phyloP scores from a whole-genome alignment of 2,113 vertebrate genomes.

The Pardalotus punctatus region DNA sequence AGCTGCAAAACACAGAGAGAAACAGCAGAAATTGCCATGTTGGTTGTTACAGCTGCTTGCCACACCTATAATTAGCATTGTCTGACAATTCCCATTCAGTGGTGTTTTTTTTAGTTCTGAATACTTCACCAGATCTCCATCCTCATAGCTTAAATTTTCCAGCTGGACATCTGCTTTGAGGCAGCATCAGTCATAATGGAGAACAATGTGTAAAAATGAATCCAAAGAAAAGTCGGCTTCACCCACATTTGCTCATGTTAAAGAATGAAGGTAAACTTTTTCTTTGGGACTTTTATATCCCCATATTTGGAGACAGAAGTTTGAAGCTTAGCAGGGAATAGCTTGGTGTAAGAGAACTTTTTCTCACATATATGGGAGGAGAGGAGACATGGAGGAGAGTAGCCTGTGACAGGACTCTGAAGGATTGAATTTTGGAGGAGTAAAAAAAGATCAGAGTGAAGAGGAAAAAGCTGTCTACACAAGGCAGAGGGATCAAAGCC shows the following conservation, averaged over 20 bases:
- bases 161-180: background rate
- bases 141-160: background rate
- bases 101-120: background rate
- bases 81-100: conserved; percentile 23
- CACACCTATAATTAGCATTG: conserved; percentile 45
- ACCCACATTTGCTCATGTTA: background rate
- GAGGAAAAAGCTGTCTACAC: background rate
- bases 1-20: background rate
- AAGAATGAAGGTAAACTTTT: background rate
- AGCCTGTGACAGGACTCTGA: background rate
- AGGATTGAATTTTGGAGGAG: background rate
- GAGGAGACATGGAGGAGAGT: background rate
- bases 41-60: conserved; percentile 18
- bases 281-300: background rate
- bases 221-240: background rate
- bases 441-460: background rate
- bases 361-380: background rate
- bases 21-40: background rate
- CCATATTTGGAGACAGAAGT: background rate
- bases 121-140: background rate
- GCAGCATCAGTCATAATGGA: background rate
- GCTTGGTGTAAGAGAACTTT: background rate
- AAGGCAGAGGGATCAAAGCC: background rate
- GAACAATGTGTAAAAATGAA: background rate
- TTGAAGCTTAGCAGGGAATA: background rate